phyloP scores from a whole-genome alignment of 1,140 invertebrate species.

The Portunus trituberculatus region DNA sequence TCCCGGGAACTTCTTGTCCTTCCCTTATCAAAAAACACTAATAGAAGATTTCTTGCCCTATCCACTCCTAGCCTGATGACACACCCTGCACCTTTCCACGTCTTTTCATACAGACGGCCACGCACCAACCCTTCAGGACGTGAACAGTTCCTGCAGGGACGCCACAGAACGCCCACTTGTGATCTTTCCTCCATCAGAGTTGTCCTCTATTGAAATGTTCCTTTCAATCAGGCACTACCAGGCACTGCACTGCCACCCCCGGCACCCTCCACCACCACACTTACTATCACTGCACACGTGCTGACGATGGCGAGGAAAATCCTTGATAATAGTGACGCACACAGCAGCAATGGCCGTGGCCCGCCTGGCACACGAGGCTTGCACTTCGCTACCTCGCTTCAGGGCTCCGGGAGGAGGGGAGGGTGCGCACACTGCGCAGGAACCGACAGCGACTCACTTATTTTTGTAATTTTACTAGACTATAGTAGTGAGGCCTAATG shows the following conservation, averaged over 20 bases:
- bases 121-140: not conserved
- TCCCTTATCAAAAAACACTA: not conserved
- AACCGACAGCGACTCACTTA: not conserved
- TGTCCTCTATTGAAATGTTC: not conserved
- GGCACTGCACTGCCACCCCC: not conserved
- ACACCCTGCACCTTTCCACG: not conserved
- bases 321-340: no score
- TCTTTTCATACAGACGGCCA: not conserved
- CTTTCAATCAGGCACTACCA: not conserved
- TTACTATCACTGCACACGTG: not conserved
- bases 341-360: no score
- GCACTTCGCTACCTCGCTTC: no score
- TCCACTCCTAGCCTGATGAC: not conserved
- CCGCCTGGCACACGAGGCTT: no score
- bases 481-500: not conserved
- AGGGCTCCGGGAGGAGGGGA: no score
- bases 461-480: not conserved
- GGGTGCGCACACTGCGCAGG: not conserved
- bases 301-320: not conserved
- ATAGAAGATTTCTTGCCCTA: not conserved
- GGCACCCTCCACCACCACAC: no score
- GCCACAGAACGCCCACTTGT: no score
- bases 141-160: not conserved
- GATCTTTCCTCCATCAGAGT: no score
- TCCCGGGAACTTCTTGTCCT: not conserved